Evolutionary conservation across 2,113 vertebrate genomes (phyloP).

Genomic region (Petromus typicus): DNA sequence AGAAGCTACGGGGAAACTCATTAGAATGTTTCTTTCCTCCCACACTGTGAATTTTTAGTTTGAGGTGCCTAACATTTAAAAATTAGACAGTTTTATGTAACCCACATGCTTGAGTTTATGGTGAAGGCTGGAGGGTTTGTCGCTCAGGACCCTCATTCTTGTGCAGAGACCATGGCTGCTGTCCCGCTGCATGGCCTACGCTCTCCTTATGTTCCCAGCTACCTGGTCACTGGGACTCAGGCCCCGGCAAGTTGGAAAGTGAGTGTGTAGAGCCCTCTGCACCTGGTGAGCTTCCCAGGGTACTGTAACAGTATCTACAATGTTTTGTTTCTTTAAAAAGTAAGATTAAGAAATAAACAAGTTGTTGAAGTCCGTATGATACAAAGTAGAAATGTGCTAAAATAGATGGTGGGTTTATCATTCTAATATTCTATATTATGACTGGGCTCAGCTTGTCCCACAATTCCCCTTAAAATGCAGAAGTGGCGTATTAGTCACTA

Average conservation of each 20-base stretch:
- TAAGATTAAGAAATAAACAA: conserved; percentile 18
- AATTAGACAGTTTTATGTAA: not conserved
- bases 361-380: not conserved
- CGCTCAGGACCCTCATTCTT: not conserved
- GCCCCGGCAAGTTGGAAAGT: not conserved
- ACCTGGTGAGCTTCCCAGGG: not conserved
- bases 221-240: too few species aligned
- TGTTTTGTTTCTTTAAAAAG: not conserved
- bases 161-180: not conserved
- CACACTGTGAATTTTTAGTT: conserved; percentile 25
- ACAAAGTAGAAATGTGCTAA: not conserved
- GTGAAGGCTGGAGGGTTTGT: not conserved
- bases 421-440: not conserved
- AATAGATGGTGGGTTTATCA: not conserved
- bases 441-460: not conserved
- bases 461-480: not conserved
- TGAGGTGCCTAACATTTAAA: conserved; percentile 4
- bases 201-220: not conserved
- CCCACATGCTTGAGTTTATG: not conserved
- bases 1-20: not conserved
- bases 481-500: not conserved
- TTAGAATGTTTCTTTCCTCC: not conserved
- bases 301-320: not conserved
- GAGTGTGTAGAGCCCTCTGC: too few species aligned
- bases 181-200: not conserved